Evolutionary conservation across 92 coral and sea anemone species (phyloP), one percentile per base, ranked within the genome.

Genomic region (Meandrina meandrites): DNA sequence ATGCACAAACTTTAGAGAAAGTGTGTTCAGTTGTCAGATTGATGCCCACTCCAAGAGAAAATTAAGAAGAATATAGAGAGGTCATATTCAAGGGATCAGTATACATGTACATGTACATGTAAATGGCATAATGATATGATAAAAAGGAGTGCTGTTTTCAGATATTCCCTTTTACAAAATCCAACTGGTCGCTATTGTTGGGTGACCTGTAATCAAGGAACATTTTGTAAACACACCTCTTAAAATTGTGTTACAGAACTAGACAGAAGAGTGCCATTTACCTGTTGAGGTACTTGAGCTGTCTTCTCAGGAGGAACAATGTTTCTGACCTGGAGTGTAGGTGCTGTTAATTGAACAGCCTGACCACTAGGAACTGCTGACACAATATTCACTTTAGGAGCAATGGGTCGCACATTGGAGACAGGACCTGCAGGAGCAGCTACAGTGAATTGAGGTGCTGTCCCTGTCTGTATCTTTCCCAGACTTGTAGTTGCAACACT

Each of bases 381-480:
- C 16, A 94, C 95, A 78, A 94, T 90, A 67, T 81, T 92, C 56
- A 94, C 93, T 85, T 94, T 94, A 8, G 98, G 98, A 31, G 98
- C 96, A 81, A 93, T 93, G 53, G 91, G 93, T 11, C 95, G 90
- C 53, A 94, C 95, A 67, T 72, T 80, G 10, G 89, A 90, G 18
- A 86, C 76, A 14, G 88, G 88, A 47, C 90, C 84, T 6, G 89
- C 73, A 42, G 91, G 78, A 2, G 88, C 83, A 56, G 92, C 91
- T 70, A 90, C 85, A 13, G 92, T 92, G 57, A 88, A 89, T 66
- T 90, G 92, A 14, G 91, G 88, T 11, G 91, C 19, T 27, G 94
- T 18, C 27, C 88, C 90, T 5, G 90, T 68, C 47, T 89, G 89
- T 9, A 88, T 66, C 62, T 73, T 90, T 32, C 89, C 71, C 56